These are phyloP conservation scores for Raphicerus campestris DNA, from an alignment of 2,113 vertebrate species.

Conservation along the genomic window DNA sequence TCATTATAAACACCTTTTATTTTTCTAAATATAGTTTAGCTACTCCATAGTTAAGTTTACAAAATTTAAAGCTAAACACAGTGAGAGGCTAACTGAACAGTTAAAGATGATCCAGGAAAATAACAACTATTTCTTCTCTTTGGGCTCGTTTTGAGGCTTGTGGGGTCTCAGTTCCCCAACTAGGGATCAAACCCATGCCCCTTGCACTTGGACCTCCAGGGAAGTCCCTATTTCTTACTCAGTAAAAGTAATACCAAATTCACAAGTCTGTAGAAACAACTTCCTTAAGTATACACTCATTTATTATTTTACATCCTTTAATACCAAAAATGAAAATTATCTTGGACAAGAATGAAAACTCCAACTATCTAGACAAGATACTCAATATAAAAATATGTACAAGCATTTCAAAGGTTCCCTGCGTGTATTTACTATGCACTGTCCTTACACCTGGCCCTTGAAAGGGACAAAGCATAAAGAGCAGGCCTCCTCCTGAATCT, in stretches of 20 bases:
- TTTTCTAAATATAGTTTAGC: constrained; percentile 42
- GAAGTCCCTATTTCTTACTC: neutral
- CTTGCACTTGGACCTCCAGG: neutral
- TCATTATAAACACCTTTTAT: neutral
- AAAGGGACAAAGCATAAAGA: neutral
- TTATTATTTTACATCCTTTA: neutral
- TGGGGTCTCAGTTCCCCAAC: neutral
- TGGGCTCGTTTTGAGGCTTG: neutral
- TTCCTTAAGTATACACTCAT: neutral
- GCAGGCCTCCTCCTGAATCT: neutral
- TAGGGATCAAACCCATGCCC: neutral
- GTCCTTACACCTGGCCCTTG: too few relatives aligned
- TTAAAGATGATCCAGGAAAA: neutral
- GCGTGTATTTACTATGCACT: too few relatives aligned
- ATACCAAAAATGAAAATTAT: neutral
- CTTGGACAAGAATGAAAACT: neutral
- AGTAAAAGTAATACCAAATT: constrained; percentile 28
- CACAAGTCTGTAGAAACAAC: neutral
- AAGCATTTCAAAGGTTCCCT: neutral
- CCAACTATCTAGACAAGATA: neutral
- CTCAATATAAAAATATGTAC: neutral
- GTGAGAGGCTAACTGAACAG: constrained; percentile 12
- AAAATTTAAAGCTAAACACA: constrained; percentile 16
- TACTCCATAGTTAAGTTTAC: neutral
- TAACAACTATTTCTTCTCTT: neutral